Conservation (phyloP, 2,113 vertebrate genomes). For the Hyperopisus bebe region DNA sequence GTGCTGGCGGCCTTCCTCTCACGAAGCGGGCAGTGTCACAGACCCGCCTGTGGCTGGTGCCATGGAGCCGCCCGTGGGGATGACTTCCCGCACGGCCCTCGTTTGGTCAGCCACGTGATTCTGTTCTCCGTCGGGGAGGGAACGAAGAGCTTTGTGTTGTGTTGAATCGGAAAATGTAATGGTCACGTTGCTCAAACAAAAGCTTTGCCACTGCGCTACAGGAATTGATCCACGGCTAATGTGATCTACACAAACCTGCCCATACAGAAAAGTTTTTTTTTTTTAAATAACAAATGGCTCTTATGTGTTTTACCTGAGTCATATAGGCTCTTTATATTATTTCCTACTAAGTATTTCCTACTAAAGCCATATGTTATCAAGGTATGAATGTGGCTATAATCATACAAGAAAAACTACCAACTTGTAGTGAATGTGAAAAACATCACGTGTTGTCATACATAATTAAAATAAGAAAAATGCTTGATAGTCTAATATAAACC, state of each 20-base stretch:
- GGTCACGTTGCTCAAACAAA: not conserved
- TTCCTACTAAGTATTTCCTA: not conserved
- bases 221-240: not conserved
- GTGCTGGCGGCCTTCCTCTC: not conserved
- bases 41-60: not conserved
- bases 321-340: not conserved
- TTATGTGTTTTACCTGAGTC: not conserved
- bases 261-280: not conserved
- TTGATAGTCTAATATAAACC: not conserved
- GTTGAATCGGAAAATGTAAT: not conserved
- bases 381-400: not conserved
- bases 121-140: not conserved
- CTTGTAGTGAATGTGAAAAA: not conserved
- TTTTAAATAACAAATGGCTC: not conserved
- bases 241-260: not conserved
- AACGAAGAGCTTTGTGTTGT: not conserved
- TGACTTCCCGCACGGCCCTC: not conserved
- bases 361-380: not conserved
- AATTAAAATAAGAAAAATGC: not conserved
- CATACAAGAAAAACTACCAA: not conserved
- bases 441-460: not conserved
- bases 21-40: not conserved
- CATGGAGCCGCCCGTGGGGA: not conserved
- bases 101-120: not conserved
- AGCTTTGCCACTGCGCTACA: not conserved